Evolutionary conservation across 2,888 invertebrate species (phyloP).

Genomic region (Lepidocyrtoides sp.): DNA sequence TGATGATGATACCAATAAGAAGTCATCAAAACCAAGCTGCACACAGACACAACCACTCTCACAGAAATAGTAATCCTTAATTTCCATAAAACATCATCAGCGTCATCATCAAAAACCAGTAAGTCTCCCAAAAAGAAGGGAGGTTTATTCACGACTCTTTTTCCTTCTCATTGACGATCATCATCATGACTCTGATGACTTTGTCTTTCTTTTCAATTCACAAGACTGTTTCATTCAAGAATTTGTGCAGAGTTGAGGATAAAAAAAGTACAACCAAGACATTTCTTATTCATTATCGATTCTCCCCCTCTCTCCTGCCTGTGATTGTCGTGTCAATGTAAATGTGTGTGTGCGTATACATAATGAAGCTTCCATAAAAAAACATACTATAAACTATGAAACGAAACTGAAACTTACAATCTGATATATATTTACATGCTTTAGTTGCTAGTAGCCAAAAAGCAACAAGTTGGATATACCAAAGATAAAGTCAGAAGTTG

Average conservation of each 20-base stretch:
- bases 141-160: slow-evolving; percentile 62
- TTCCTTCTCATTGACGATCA: not conserved
- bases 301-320: not conserved
- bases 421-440: no score
- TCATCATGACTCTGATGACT: slow-evolving; percentile 2
- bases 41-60: not conserved
- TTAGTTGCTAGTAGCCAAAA: not conserved
- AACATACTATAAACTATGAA: no score
- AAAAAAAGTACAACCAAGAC: not conserved
- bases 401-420: no score
- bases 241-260: not conserved
- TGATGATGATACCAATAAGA: slow-evolving; percentile 50
- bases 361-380: slow-evolving; percentile 47
- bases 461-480: slow-evolving; percentile 14
- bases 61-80: slow-evolving; percentile 55
- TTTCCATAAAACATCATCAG: slow-evolving; percentile 69
- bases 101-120: slow-evolving; percentile 72
- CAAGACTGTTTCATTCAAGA: slow-evolving; percentile 44
- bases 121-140: slow-evolving; percentile 60
- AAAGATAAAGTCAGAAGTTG: no score
- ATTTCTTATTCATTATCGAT: slow-evolving; percentile 59
- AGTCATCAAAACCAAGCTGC: not conserved
- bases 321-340: slow-evolving; percentile 23
- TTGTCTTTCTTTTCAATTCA: slow-evolving; percentile 29
- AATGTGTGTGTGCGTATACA: not conserved